Evolutionary conservation across 2,113 vertebrate species (phyloP).

Genomic region (Silurus glanis): DNA sequence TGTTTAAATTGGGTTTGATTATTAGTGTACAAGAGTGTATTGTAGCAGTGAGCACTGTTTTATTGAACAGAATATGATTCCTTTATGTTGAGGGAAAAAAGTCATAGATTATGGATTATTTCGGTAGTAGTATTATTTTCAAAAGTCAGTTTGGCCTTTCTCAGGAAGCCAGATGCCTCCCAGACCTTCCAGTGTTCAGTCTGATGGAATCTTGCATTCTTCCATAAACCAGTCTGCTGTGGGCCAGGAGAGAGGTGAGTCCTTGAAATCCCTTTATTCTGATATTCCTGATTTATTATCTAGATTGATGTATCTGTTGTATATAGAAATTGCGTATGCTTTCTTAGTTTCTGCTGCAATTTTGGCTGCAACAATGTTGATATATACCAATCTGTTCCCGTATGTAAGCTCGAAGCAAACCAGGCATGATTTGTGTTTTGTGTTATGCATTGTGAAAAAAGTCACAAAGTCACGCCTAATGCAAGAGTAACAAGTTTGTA

Average conservation of each 20-base stretch:
- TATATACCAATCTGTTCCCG: no score
- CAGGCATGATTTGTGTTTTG: no score
- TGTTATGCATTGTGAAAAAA: no score
- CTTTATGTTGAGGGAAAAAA: background rate
- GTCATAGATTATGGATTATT: background rate
- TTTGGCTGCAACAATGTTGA: no score
- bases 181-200: conserved; percentile 94
- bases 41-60: background rate
- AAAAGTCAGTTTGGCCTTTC: background rate
- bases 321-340: no score
- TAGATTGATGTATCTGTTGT: no score
- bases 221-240: conserved; percentile 92
- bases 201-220: conserved; percentile 92
- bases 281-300: background rate
- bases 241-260: conserved; percentile 91
- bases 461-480: no score
- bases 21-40: background rate
- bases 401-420: no score
- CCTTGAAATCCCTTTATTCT: background rate
- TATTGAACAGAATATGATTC: background rate
- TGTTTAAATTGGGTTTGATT: background rate
- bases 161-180: conserved; percentile 97
- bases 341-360: no score
- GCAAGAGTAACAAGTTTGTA: no score
- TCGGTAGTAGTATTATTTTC: background rate